These are phyloP conservation scores for Drosophila ezoana DNA, from an alignment of 2,888 invertebrate genomes.

Conservation along the genomic window DNA sequence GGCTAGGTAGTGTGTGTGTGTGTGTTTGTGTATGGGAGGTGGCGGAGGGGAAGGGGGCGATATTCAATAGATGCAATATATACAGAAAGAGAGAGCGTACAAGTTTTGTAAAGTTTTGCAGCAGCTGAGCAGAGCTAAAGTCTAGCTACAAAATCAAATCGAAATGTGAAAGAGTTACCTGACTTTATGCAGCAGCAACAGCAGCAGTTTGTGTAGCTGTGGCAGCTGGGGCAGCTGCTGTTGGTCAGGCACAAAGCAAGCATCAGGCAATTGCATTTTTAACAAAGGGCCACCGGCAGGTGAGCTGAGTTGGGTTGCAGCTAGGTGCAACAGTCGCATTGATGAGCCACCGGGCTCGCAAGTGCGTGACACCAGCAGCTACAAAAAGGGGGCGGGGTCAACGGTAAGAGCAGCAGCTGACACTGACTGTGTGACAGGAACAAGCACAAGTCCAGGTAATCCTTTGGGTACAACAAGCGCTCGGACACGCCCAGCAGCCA, in stretches of 20 bases:
- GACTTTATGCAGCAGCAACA: slow-evolving; percentile 28
- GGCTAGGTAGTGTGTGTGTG: slow-evolving; percentile 1
- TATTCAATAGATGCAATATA: slow-evolving; percentile 11
- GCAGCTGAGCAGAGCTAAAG: slow-evolving; percentile 14
- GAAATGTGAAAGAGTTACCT: slow-evolving; percentile 52
- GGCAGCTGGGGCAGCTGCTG: slow-evolving; percentile 1
- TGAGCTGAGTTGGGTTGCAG: background rate
- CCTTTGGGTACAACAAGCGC: slow-evolving; percentile 68
- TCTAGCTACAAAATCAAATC: slow-evolving; percentile 61
- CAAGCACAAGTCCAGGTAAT: slow-evolving; percentile 76
- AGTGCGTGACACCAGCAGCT: slow-evolving; percentile 64
- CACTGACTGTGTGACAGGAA: slow-evolving; percentile 61
- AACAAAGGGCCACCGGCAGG: slow-evolving; percentile 9
- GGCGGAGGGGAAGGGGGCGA: background rate
- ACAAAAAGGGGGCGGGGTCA: background rate
- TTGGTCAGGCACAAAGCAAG: slow-evolving; percentile 34
- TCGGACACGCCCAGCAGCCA: slow-evolving; percentile 37
- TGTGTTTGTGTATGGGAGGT: background rate
- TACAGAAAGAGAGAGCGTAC: background rate
- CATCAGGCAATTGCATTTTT: slow-evolving; percentile 39
- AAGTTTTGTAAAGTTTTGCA: slow-evolving; percentile 66
- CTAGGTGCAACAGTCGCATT: slow-evolving; percentile 52
- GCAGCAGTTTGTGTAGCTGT: background rate
- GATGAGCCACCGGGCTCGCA: slow-evolving; percentile 57
- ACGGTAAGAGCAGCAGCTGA: slow-evolving; percentile 21